Evolutionary conservation across 2,113 vertebrate genomes (phyloP).

Genomic region (Bubalus kerabau): DNA sequence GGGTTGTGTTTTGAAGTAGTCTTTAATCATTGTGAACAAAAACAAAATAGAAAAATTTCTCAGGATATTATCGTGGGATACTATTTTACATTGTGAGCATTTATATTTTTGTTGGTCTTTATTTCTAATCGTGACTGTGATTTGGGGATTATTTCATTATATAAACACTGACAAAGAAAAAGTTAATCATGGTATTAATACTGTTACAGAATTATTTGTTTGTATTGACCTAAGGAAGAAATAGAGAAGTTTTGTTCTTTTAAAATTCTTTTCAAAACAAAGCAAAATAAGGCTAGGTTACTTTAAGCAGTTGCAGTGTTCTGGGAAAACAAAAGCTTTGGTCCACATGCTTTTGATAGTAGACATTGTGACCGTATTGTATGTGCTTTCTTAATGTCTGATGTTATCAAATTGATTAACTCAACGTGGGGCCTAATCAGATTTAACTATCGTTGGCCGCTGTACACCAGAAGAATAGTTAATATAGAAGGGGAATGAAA

Average conservation of each 20-base stretch:
- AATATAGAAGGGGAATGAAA: constrained; percentile 69
- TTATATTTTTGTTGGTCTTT: neutral
- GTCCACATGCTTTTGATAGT: constrained; percentile 69
- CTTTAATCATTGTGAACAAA: neutral
- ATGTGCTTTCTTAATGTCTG: constrained; percentile 79
- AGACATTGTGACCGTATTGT: constrained; percentile 73
- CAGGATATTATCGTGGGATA: neutral
- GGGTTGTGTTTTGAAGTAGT: neutral
- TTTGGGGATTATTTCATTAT: neutral
- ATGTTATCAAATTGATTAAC: constrained; percentile 83
- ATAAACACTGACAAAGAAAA: neutral
- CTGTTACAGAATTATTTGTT: constrained; percentile 60
- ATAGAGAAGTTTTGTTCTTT: constrained; percentile 36
- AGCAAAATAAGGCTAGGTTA: constrained; percentile 51
- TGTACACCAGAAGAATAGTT: constrained; percentile 74
- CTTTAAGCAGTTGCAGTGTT: constrained; percentile 64
- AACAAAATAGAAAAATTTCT: neutral
- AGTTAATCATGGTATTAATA: constrained; percentile 32
- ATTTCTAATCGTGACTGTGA: neutral
- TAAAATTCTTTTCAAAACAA: neutral
- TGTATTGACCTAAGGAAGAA: constrained; percentile 45
- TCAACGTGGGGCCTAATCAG: constrained; percentile 78
- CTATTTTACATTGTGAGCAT: neutral
- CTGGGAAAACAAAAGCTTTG: constrained; percentile 74
- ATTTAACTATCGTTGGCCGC: constrained; percentile 80